Evolutionary conservation across 2,888 invertebrate species (phyloP), one percentile per base, ranked within the genome.

Genomic region (Cephus rjabovi): DNA sequence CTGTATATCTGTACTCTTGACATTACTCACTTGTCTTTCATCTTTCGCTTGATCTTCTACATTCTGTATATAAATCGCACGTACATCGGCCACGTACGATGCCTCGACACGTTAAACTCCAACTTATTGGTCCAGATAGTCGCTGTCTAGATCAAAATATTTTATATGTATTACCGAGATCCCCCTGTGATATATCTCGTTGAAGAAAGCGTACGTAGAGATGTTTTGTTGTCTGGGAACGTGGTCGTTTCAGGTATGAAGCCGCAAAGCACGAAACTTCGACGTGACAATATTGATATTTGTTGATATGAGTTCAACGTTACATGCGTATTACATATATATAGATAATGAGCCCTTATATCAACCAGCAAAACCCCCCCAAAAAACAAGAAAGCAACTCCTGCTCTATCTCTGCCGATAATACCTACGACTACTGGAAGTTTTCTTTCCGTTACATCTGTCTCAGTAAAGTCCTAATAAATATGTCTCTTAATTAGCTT

Each of bases 361-460:
- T 79, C 79, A 68, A 56, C 56, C 23, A 56, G 56, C 56, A 56
- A 56, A 56, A 23, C 56, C 56, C 15, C 9, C 56, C 15, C 9
- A 2, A 56, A 56, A 56, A 40, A 34, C 9, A 34, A 56, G 56
- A 56, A 56, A 56, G 56, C 56, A 81, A 83, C 81, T 84, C 81
- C 86, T 76, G 83, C 85, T 86, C 81, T 83, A 56, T 80, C 80
- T 86, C 83, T 87, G 83, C 80, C 83, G 82, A 83, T 74, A 80
- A 84, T 80, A 82, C 85, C 80, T 80, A 83, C 79, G 82, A 82
- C 81, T 80, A 81, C 80, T 81, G 83, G 85, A 88, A 86, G 87
- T 87, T 85, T 82, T 87, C 86, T 87, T 89, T 89, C 89, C 90
- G 87, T 90, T 91, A 89, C 91, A 90, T 91, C 91, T 91, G 91